Base-by-base conservation (phyloP, 2,888 invertebrate species). In the Dolichopus griseipennis region DNA sequence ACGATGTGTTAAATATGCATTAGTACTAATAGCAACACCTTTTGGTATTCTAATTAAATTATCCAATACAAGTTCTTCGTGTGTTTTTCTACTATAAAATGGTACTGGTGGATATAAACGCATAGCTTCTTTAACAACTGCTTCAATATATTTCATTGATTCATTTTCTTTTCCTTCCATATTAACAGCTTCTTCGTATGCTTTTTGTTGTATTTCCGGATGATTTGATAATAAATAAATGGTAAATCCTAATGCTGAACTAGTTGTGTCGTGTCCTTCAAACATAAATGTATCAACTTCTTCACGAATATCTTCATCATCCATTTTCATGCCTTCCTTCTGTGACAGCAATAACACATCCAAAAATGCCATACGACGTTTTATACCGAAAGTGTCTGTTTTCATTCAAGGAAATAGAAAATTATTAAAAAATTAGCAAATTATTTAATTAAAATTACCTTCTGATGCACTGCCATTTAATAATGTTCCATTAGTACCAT, bases 231-330 rank as follows among this genome's bases (percentile, higher is more conserved):
- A 75, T 64, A 82, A 75, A 69, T 83, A 84, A 7, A 86, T 75
- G 7, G 83, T 75, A 78, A 84, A 86, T 37, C 81, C 80, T n/a
- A 85, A 79, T 5, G 84, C 83, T 61, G 84, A 81, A 12, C 84
- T 82, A 63, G 85, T 84, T 1, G 86, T 86, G 68, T 86, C 85
- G 69, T 85, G 83, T 0, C 85, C 85, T 74, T 84, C 85, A 74
- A 85, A 86, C 83, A 85, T 83, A 71, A 86, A 85, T 0, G 86
- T 85, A 71, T 86, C 84, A 12, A 85, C 84, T 76, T 86, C 84
- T 73, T 84, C 84, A 66, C 84, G 79, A 66, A 86, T 82, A 67
- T 85, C 84, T 37, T 78, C 75, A 71, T 84, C 82, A 1, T 78
- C 81, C 27, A 85, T 73, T 7, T 78, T 75, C 34, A 75, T 75